Evolutionary conservation across 2,888 invertebrate species (phyloP), one percentile per base, ranked within the genome.

Genomic region (Cryptophagus acutangulus): DNA sequence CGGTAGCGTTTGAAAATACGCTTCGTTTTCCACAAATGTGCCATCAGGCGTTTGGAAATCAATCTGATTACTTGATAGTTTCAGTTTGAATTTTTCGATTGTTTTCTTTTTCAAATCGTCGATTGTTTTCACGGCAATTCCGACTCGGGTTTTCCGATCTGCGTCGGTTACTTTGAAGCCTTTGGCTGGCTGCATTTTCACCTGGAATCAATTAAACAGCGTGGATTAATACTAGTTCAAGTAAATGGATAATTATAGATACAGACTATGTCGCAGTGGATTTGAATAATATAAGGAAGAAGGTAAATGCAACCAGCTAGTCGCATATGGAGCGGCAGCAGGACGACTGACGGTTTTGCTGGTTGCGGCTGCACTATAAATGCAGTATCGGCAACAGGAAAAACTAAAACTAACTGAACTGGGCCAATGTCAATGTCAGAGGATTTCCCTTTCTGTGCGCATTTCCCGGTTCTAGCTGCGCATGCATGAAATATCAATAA

Each of bases 161-260:
- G 79, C 77, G 61, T 84, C 79, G 1, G 84, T 82, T 26, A 85
- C 79, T 73, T 84, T 85, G 59, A 79, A 84, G 16, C 85, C 85
- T 63, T 75, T 80, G 59, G 81, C 71, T 72, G 74, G 71, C 51
- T 58, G 68, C 61, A 61, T 62, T 40, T 39, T 38, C 2, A 10
- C 8, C 6, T 8, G 8, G 5, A 5, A 8, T 12, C 12, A 8
- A 29, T 20, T 20, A 20, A 20, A 20, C 6, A 20, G 9, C 6
- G 20, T 20, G 20, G 9, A 8, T 8, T 20, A 20, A 20, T 20
- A 8, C 6, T 20, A n/a, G n/a, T n/a, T n/a, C n/a, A n/a, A n/a
- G n/a, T n/a, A n/a, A n/a, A n/a, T n/a, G n/a, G n/a, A n/a, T n/a
- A n/a, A n/a, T n/a, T n/a, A n/a, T n/a, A n/a, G n/a, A n/a, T n/a